Evolutionary conservation across 2,113 vertebrate species (phyloP).

Genomic region (Pandion haliaetus): DNA sequence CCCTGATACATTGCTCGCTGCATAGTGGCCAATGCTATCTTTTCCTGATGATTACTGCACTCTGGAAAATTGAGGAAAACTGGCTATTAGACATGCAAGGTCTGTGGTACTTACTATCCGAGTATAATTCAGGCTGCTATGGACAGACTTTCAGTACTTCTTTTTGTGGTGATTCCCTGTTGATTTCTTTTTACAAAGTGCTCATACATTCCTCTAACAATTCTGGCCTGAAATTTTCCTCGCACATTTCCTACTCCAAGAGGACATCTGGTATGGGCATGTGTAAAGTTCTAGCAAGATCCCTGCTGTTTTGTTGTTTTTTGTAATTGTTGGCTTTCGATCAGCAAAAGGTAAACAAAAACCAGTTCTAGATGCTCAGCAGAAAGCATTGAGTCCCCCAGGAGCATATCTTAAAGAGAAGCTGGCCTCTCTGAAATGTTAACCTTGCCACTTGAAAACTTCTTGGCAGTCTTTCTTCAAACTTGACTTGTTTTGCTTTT

Average conservation of each 20-base stretch:
- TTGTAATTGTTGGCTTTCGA: not conserved
- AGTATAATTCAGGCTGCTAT: not conserved
- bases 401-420: not conserved
- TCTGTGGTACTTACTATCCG: not conserved
- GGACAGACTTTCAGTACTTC: not conserved
- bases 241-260: not conserved
- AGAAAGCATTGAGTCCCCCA: not conserved
- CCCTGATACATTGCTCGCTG: rapidly evolving
- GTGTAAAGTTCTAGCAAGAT: not conserved
- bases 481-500: constrained; percentile 2
- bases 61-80: not conserved
- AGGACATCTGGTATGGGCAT: not conserved
- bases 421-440: not conserved
- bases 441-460: not conserved
- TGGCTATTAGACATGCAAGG: not conserved
- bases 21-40: rapidly evolving
- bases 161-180: not conserved
- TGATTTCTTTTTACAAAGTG: not conserved
- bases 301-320: not conserved
- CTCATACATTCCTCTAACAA: not conserved
- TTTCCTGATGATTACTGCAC: not conserved
- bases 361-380: not conserved
- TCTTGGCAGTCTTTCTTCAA: constrained; percentile 6
- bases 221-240: not conserved
- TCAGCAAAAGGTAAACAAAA: constrained; percentile 11